A percentile compares a stretch with the other conserved stretches of the same genome.
Evolutionary conservation across 1,140 invertebrate genomes (phyloP).

Genomic region (Papilio xuthus): DNA sequence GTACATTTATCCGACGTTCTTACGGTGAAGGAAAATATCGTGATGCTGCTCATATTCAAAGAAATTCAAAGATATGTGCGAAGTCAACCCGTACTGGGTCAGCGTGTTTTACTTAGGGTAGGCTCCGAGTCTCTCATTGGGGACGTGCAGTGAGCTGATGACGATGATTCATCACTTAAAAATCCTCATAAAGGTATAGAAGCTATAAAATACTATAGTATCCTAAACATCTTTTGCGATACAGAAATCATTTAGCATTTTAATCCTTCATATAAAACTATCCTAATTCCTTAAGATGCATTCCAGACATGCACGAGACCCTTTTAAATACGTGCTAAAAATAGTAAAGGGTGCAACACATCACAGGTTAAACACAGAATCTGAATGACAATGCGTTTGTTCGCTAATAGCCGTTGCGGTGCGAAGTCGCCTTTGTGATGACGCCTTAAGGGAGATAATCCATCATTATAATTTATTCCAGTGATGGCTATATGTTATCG

Average conservation of each 20-base stretch:
- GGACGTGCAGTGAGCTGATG: no score
- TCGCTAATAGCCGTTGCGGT: conserved; percentile 75
- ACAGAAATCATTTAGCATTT: not conserved
- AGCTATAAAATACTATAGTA: not conserved
- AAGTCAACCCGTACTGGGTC: no score
- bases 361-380: conserved; percentile 67
- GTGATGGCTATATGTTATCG: conserved; percentile 41
- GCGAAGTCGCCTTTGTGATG: conserved; percentile 64
- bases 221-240: not conserved
- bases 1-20: no score
- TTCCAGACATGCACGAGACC: conserved; percentile 46
- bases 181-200: not conserved
- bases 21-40: no score
- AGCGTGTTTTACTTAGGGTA: no score
- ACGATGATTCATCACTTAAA: not conserved
- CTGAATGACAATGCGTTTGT: conserved; percentile 69
- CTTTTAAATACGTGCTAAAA: conserved; percentile 32
- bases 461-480: conserved; percentile 63
- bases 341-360: conserved; percentile 39
- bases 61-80: no score
- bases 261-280: not conserved
- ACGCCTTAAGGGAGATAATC: conserved; percentile 63
- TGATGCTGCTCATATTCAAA: no score
- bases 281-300: conserved; percentile 42
- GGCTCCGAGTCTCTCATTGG: no score